phyloP scores from a whole-genome alignment of 2,888 invertebrate genomes.

The Loripinus fragilis region DNA sequence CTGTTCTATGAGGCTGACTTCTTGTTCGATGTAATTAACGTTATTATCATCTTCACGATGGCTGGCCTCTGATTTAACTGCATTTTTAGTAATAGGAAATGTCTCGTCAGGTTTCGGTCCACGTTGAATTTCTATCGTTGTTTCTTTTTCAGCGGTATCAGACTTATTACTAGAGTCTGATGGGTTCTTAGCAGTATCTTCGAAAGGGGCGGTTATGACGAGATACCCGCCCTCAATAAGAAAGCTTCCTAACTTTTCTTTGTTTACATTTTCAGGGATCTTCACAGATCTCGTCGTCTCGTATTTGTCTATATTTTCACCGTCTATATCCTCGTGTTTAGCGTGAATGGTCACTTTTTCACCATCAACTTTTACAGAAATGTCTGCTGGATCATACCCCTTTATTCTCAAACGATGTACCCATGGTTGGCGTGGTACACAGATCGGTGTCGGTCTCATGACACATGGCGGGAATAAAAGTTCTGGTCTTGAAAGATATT shows the following conservation, averaged over 20 bases:
- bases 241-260: not conserved
- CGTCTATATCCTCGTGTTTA: not conserved
- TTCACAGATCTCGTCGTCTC: not conserved
- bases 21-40: no score
- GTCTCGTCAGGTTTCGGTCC: no score
- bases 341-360: not conserved
- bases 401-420: not conserved
- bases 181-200: not conserved
- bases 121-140: no score
- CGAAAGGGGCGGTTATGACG: not conserved
- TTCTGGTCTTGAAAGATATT: not conserved
- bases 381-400: slow-evolving; percentile 1
- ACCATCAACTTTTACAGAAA: not conserved
- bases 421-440: slow-evolving; percentile 2
- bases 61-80: no score
- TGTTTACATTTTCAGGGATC: slow-evolving; percentile 1
- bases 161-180: not conserved
- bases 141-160: no score
- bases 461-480: not conserved
- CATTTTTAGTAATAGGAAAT: no score
- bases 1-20: no score
- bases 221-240: not conserved
- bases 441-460: not conserved
- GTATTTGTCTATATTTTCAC: not conserved
- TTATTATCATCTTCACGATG: no score